A percentile compares a stretch with the other conserved stretches of the same genome.
Conservation (phyloP, 2,888 invertebrate species). For the Amorpha juglandis region DNA sequence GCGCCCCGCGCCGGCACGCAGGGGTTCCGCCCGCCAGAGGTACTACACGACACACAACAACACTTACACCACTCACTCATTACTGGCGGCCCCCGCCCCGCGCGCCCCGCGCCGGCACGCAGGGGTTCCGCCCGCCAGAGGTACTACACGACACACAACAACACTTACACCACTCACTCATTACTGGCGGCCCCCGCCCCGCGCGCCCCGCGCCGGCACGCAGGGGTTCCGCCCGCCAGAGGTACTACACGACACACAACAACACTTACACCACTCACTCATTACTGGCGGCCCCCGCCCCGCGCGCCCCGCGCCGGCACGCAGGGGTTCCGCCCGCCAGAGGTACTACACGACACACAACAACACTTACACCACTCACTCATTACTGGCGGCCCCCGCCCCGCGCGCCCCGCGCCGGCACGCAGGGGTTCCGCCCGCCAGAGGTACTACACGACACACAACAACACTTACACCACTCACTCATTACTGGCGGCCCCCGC, state of each 20-base stretch:
- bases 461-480: not conserved
- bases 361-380: not conserved
- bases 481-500: slow-evolving; percentile 79
- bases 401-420: slow-evolving; percentile 92
- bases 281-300: slow-evolving; percentile 83
- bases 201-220: slow-evolving; percentile 93
- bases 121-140: slow-evolving; percentile 95
- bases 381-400: slow-evolving; percentile 83
- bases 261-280: not conserved
- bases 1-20: slow-evolving; percentile 95
- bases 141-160: slow-evolving; percentile 38
- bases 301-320: slow-evolving; percentile 94
- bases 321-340: slow-evolving; percentile 95
- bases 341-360: slow-evolving; percentile 60
- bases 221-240: slow-evolving; percentile 96
- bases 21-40: slow-evolving; percentile 94
- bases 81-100: slow-evolving; percentile 85
- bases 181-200: slow-evolving; percentile 84
- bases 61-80: not conserved
- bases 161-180: not conserved
- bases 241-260: slow-evolving; percentile 44
- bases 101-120: slow-evolving; percentile 94
- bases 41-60: slow-evolving; percentile 33
- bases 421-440: slow-evolving; percentile 95
- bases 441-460: slow-evolving; percentile 73